Evolutionary conservation across 2,888 invertebrate genomes (phyloP), one percentile per base, ranked within the genome.

Genomic region (Deroplatys truncata): DNA sequence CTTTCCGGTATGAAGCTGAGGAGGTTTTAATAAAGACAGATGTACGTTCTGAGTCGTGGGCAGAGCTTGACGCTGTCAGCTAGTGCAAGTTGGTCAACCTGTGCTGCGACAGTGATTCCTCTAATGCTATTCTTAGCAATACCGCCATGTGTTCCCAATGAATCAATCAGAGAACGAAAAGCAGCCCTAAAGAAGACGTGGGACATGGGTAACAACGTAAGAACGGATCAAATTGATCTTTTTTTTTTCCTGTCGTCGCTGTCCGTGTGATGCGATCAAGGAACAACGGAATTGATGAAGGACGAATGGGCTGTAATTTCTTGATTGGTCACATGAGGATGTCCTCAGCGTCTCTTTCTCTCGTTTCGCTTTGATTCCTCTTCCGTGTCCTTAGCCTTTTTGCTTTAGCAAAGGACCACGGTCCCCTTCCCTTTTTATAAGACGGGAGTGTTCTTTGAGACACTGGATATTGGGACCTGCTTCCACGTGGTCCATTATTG

Each of bases 321-420:
- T 89, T 90, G 90, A 90, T 90, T 90, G 90, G 90, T 87, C 90
- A 90, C 90, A 88, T 82, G 88, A 85, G 88, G 88, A 88, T 85
- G 86, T 82, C 86, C 28, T 82, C 82, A 72, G 7, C 56, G 56
- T 72, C 56, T 72, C 25, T 72, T 25, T 72, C 56, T 72, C 20
- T 72, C 56, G 20, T 72, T 72, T 72, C 20, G 56, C 56, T 72
- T 86, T 31, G 82, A 86, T 86, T 82, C 29, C n/a, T 72, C 86
- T 86, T 86, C 86, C 56, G 56, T 72, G 56, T 72, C 56, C 56
- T 72, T 72, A 72, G 56, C 56, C 56, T 72, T 72, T 72, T 72
- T 72, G 56, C 56, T 72, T 72, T 72, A 25, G 20, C 56, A 72
- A 72, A 72, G 56, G 56, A 72, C 56, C 56, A 72, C 16, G 20